Base-by-base conservation (phyloP, 2,888 invertebrate genomes). In the Athalia circularis region DNA sequence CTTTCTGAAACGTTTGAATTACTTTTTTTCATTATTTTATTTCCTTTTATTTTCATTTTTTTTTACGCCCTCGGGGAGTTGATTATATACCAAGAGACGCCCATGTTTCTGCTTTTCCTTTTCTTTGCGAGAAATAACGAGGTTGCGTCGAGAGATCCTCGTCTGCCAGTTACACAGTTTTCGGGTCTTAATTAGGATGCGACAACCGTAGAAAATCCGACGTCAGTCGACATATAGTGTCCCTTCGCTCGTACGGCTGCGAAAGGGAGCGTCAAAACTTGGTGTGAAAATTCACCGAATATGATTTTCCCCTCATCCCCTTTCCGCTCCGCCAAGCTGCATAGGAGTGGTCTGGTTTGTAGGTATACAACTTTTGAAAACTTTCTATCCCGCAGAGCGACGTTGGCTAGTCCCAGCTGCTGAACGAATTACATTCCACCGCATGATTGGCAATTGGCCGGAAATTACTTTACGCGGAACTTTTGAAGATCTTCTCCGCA, bases 71-170 rank as follows among this genome's bases (percentile, higher is more conserved):
- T 57, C 59, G 43, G 72, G 59, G 72, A 72, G 72, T 72, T 72
- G 52, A 72, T 72, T 72, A 72, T 72, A 72, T 59, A 57, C 13
- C 47, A 52, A 62, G 13, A 72, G 57, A 72, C 72, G 72, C 57
- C 72, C 72, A 72, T 72, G 77, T 77, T 77, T 70, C 77, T 67
- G 61, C 70, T 77, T 70, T 77, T 67, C 61, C 61, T 43, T 77
- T 77, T 79, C 78, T 80, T 80, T 79, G 65, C 81, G 79, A 74
- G 78, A 78, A 79, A 82, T 82, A 81, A 81, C 81, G 82, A 81
- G 77, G 65, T 79, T 61, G 75, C 70, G 82, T 80, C 79, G 47
- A 72, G 47, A 57, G 52, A 59, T 72, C 72, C 72, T 72, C 13
- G 72, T 11, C 57, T 72, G 72, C 72, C 72, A 72, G 70, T 72